Conservation (phyloP, 2,888 invertebrate species). For the Gisinianus flammeolus region DNA sequence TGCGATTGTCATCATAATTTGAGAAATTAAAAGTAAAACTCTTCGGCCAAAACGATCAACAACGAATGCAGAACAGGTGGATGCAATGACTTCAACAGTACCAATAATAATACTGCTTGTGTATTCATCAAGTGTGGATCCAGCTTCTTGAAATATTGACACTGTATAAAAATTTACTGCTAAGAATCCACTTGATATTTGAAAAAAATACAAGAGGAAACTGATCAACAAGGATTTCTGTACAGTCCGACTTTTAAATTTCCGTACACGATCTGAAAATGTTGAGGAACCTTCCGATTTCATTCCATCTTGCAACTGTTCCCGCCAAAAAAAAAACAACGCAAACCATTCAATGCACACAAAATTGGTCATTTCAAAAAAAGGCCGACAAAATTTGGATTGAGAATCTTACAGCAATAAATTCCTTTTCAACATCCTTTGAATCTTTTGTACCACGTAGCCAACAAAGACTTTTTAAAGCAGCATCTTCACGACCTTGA, state of each 20-base stretch:
- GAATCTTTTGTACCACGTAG: too few species aligned
- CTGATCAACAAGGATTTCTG: neutral
- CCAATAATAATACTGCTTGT: slow-evolving; percentile 50
- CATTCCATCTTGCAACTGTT: too few species aligned
- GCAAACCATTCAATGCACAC: too few species aligned
- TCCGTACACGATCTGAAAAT: too few species aligned
- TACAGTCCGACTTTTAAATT: neutral
- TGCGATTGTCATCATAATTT: slow-evolving; percentile 74
- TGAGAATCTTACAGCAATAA: too few species aligned
- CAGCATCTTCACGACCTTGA: slow-evolving; percentile 43
- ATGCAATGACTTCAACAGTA: slow-evolving; percentile 35
- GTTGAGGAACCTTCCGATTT: too few species aligned
- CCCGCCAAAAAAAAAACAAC: too few species aligned
- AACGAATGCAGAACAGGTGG: slow-evolving; percentile 60
- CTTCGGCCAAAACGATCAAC: slow-evolving; percentile 71
- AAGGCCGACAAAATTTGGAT: too few species aligned
- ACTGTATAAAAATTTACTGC: slow-evolving; percentile 52
- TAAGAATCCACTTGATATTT: slow-evolving; percentile 48
- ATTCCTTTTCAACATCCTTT: too few species aligned
- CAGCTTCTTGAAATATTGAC: slow-evolving; percentile 51
- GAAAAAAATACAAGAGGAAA: slow-evolving; percentile 46
- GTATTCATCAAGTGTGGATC: slow-evolving; percentile 49
- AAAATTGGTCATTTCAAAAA: too few species aligned
- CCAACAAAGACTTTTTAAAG: slow-evolving; percentile 49
- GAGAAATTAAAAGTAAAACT: slow-evolving; percentile 74